Evolutionary conservation across 2,888 invertebrate genomes (phyloP).

Genomic region (Drosophila neutralis): DNA sequence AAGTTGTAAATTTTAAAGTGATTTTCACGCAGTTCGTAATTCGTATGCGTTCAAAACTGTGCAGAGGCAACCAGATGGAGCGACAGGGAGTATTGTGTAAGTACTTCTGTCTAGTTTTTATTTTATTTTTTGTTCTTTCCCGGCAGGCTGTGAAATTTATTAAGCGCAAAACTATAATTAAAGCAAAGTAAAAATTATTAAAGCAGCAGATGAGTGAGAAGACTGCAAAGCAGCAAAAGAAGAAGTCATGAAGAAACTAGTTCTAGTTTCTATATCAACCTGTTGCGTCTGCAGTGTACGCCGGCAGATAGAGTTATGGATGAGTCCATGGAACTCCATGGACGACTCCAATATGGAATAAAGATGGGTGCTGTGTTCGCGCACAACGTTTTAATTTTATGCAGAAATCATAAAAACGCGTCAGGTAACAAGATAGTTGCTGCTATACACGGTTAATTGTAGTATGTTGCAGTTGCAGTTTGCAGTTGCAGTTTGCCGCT

Average conservation of each 20-base stretch:
- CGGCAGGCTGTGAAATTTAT: conserved; percentile 73
- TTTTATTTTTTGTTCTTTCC: conserved; percentile 2
- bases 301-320: conserved; percentile 21
- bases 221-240: conserved; percentile 39
- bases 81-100: conserved; percentile 1
- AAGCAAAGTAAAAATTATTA: conserved; percentile 80
- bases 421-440: conserved; percentile 80
- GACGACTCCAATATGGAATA: conserved; percentile 1
- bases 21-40: conserved; percentile 52
- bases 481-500: neutral
- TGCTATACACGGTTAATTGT: conserved; percentile 73
- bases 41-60: conserved; percentile 6
- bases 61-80: neutral
- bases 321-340: conserved; percentile 11
- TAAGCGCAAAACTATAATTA: conserved; percentile 81
- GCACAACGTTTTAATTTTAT: conserved; percentile 76
- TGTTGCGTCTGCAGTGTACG: conserved; percentile 7
- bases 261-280: conserved; percentile 36
- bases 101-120: conserved; percentile 11
- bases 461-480: conserved; percentile 34
- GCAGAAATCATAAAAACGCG: conserved; percentile 81
- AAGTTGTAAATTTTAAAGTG: conserved; percentile 57
- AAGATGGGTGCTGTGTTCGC: conserved; percentile 31
- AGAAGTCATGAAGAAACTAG: conserved; percentile 33
- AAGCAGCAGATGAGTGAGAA: conserved; percentile 61